Conservation (phyloP, 2,888 invertebrate genomes). For the Harmothoe impar region DNA sequence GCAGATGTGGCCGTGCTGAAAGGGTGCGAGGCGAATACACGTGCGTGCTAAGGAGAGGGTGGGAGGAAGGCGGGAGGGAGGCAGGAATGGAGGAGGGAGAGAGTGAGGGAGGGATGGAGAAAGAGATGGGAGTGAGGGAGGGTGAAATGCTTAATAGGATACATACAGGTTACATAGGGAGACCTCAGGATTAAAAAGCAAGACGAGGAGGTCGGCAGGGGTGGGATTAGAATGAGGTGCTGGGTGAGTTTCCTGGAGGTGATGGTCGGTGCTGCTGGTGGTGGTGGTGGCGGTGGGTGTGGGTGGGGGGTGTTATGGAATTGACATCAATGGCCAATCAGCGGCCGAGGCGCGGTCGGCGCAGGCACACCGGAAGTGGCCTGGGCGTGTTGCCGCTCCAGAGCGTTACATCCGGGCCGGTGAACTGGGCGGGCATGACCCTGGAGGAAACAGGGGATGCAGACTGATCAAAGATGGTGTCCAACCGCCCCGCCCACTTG, state of each 20-base stretch:
- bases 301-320: slow-evolving; percentile 21
- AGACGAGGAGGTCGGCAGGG: neutral
- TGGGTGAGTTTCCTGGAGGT: neutral
- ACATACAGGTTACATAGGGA: no score
- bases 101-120: no score
- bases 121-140: no score
- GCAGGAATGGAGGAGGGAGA: neutral
- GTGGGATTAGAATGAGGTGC: neutral
- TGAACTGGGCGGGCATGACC: neutral
- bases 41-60: neutral
- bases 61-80: neutral
- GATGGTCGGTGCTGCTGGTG: neutral
- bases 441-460: slow-evolving; percentile 37
- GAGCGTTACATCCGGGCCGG: slow-evolving; percentile 22
- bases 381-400: neutral
- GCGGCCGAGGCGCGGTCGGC: neutral
- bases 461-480: slow-evolving; percentile 9
- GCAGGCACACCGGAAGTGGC: slow-evolving; percentile 35
- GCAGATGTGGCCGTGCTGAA: neutral
- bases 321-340: slow-evolving; percentile 38
- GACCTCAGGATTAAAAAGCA: no score
- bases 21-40: neutral
- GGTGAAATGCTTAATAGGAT: no score
- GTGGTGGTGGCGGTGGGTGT: neutral
- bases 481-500: neutral